Evolutionary conservation across 1,140 invertebrate species (phyloP).

Genomic region (Cecropterus lyciades): DNA sequence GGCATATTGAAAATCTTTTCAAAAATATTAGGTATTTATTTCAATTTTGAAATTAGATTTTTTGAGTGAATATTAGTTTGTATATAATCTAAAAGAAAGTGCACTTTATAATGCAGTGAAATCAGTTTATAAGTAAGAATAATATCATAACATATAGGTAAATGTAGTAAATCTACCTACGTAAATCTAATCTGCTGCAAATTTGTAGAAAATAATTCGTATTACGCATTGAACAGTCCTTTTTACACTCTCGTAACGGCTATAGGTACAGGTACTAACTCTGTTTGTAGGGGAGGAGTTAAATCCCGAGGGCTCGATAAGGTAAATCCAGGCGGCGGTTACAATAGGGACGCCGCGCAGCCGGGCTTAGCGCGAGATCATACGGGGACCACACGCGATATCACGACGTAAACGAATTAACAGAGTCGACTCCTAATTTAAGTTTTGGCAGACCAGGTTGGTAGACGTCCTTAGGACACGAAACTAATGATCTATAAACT

Average conservation of each 20-base stretch:
- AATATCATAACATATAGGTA: no score
- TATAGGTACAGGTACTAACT: slow-evolving; percentile 11
- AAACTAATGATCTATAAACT: no score
- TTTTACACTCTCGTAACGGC: neutral
- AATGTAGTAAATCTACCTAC: neutral
- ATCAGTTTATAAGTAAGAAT: no score
- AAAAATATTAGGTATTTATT: no score
- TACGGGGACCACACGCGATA: slow-evolving; percentile 63
- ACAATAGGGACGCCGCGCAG: slow-evolving; percentile 56
- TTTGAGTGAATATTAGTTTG: no score
- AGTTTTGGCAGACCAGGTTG: neutral
- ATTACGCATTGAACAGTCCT: neutral
- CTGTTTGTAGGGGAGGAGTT: slow-evolving; percentile 27
- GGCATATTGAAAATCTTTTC: no score
- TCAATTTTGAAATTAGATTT: no score
- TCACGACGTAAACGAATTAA: neutral
- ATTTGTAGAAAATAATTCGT: neutral
- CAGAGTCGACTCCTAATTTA: neutral
- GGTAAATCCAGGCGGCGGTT: slow-evolving; percentile 56
- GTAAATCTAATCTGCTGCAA: no score
- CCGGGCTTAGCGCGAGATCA: slow-evolving; percentile 59
- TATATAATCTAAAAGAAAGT: no score
- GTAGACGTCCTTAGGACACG: no score
- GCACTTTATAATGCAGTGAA: no score
- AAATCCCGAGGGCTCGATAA: slow-evolving; percentile 63